Evolutionary conservation across 2,888 invertebrate genomes (phyloP), one percentile per base, ranked within the genome.

Genomic region (Temnothorax unifasciatus): DNA sequence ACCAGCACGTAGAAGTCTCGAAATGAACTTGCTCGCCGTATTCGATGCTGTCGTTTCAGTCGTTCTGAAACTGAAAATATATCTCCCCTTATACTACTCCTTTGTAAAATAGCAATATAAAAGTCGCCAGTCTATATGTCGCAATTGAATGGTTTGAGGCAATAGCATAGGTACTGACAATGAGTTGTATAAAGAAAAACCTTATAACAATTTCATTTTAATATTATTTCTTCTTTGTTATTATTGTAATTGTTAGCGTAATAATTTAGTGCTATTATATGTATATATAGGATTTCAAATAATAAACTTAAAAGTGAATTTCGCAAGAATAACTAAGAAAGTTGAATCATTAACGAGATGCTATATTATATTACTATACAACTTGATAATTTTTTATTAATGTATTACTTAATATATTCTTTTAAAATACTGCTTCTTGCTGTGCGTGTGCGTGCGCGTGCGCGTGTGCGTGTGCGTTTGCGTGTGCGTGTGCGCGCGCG

Each of bases 1-100:
- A 85, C 59, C 73, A 50, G 57, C 74, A 74, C 75, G 83, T 88
- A 90, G 86, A 87, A 89, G 86, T 63, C 87, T 75, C 54, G 57
- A 82, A 88, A 89, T 87, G 83, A 87, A 86, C 84, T 73, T 38
- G 66, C 73, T 83, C 59, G 84, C 68, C 83, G 74, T 83, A 75
- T 79, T 59, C 54, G 41, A 18, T 82, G 82, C 21, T 84, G 76
- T 74, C 69, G 21, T 77, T 25, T 9, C 25, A 66, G 44, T 69
- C 44, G 34, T 66, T 66, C 47, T 73, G 13, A 71, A 79, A 59
- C 57, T 47, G 13, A 34, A 81, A 81, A 59, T 81, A 71, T 47
- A 18, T 73, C 13, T 59, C 38, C n/a, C n/a, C 0, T 8, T 29
- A 11, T 57, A 41, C 8, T 29, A 6, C 13, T 68, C 0, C 44